Evolutionary conservation across 2,888 invertebrate species (phyloP).

Genomic region (Azorinus chamasolen): DNA sequence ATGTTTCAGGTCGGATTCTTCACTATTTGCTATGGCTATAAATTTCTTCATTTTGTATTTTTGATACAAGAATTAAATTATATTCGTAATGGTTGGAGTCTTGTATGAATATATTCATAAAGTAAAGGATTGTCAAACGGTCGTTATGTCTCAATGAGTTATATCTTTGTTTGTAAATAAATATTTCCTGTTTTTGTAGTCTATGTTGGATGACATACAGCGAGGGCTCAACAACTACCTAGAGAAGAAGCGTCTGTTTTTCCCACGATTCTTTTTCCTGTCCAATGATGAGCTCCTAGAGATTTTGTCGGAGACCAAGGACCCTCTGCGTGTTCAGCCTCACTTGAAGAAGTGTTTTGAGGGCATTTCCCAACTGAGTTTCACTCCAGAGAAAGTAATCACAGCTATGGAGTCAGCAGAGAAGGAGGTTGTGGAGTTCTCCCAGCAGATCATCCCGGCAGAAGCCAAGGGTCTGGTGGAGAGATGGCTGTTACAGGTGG

Average conservation of each 20-base stretch:
- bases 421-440: slow-evolving; percentile 83
- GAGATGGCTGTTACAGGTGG: slow-evolving; percentile 85
- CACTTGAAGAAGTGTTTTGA: slow-evolving; percentile 86
- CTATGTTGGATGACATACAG: slow-evolving; percentile 85
- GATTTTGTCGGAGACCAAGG: slow-evolving; percentile 86
- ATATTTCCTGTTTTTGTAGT: slow-evolving; percentile 68
- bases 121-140: too few relatives aligned
- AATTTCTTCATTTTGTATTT: too few relatives aligned
- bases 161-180: neutral
- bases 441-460: slow-evolving; percentile 80
- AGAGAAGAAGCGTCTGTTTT: slow-evolving; percentile 85
- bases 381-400: slow-evolving; percentile 82
- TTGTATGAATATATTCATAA: too few relatives aligned
- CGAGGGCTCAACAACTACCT: slow-evolving; percentile 85
- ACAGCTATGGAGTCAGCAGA: slow-evolving; percentile 86
- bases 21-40: too few relatives aligned
- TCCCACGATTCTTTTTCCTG: slow-evolving; percentile 85
- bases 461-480: slow-evolving; percentile 85
- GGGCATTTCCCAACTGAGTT: slow-evolving; percentile 85
- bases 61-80: too few relatives aligned
- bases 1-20: too few relatives aligned
- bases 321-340: slow-evolving; percentile 86
- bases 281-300: slow-evolving; percentile 86
- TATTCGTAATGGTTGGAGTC: too few relatives aligned
- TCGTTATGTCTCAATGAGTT: too few relatives aligned